phyloP scores from a whole-genome alignment of 2,888 invertebrate species.

The Lysandra bellargus region DNA sequence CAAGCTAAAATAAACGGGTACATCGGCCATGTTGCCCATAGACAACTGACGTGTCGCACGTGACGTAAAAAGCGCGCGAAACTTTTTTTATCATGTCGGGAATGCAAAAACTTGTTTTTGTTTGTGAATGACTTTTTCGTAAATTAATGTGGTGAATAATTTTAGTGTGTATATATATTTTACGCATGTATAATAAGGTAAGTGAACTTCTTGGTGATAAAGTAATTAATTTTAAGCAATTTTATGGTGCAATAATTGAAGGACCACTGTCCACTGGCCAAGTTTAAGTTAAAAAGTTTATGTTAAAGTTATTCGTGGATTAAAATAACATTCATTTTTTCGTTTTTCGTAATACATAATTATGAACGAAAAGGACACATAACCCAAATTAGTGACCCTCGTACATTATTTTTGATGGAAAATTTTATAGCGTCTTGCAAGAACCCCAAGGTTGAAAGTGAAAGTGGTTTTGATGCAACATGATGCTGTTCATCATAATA shows the following conservation, averaged over 20 bases:
- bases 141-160: neutral
- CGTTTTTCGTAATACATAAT: neutral
- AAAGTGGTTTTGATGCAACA: constrained; percentile 23
- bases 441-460: neutral
- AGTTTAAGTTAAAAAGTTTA: no score
- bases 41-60: constrained; percentile 56
- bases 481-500: constrained; percentile 6
- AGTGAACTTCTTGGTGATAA: neutral
- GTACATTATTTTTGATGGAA: neutral
- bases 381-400: neutral
- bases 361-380: neutral
- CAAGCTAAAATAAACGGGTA: constrained; percentile 65
- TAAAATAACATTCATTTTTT: no score
- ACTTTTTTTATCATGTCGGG: constrained; percentile 31
- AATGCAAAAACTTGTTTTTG: constrained; percentile 6
- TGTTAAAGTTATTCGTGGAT: no score
- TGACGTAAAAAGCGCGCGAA: constrained; percentile 58
- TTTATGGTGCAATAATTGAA: no score
- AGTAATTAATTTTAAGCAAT: neutral
- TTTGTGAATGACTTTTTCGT: constrained; percentile 20
- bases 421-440: neutral
- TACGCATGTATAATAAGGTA: neutral
- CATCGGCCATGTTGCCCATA: constrained; percentile 60
- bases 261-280: no score
- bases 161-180: neutral